A percentile compares a stretch with the other conserved stretches of the same genome.
phyloP scores from a whole-genome alignment of 2,888 invertebrate species.

The Orthosia cruda region DNA sequence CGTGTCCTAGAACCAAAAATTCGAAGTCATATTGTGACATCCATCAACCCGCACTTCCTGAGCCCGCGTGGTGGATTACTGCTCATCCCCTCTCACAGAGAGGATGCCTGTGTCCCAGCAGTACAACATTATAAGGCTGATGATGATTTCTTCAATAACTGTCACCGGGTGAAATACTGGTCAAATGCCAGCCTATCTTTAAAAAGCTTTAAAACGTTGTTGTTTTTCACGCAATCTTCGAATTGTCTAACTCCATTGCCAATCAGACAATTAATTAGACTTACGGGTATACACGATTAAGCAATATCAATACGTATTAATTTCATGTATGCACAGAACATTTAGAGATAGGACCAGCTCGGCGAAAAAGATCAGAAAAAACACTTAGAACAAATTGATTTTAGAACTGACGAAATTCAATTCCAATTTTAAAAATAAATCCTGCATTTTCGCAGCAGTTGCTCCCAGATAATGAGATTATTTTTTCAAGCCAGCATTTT shows the following conservation, averaged over 20 bases:
- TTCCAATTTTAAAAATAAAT: slow-evolving; percentile 25
- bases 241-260: neutral
- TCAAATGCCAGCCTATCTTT: too few species aligned
- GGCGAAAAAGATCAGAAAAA: slow-evolving; percentile 8
- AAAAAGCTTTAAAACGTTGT: too few species aligned
- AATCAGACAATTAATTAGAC: neutral
- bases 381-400: slow-evolving; percentile 30
- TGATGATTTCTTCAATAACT: too few species aligned
- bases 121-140: too few species aligned
- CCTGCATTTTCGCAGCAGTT: neutral
- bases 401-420: slow-evolving; percentile 19
- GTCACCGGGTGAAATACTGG: too few species aligned
- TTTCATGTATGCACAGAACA: neutral
- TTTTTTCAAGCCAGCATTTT: slow-evolving; percentile 31
- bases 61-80: too few species aligned
- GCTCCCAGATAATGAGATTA: slow-evolving; percentile 21
- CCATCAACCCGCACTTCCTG: too few species aligned
- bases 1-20: too few species aligned
- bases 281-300: neutral
- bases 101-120: too few species aligned
- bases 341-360: slow-evolving; percentile 5
- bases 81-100: too few species aligned
- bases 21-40: too few species aligned
- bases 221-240: neutral
- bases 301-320: neutral